Evolutionary conservation across 2,113 vertebrate species (phyloP), one percentile per base, ranked within the genome.

Genomic region (Equus przewalskii): DNA sequence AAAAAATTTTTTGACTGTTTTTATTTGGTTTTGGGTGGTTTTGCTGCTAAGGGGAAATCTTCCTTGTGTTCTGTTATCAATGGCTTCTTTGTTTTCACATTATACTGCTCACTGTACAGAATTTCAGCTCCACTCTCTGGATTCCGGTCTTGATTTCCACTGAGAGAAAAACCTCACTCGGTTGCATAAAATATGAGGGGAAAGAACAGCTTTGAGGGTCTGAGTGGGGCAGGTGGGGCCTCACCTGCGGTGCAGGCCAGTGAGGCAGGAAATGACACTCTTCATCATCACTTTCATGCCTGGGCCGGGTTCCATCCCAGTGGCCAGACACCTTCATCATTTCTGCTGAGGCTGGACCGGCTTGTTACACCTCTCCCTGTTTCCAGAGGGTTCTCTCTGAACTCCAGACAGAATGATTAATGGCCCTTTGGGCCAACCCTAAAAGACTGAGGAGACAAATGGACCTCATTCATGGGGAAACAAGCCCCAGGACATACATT

Each of bases 381-480:
- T 95, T 91, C 96, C 33, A 14, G 82, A 79, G 58, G 69, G 28
- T 73, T 86, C 85, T 83, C 73, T 44, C 12, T 72, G 91, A 94
- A 80, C 85, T 86, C 84, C 65, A 28, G 89, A 96, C 94, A 96
- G 87, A 92, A 97, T 96, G 97, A 98, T 96, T 41, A 94, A 98
- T 97, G 85, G 70, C 60, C 15, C 76, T 80, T 82, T 75, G 76
- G 87, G 94, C 67, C 86, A 82, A 91, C 90, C 86, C 72, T 84
- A 80, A 70, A 89, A 92, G 76, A 96, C 80, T 9, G 51, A 80
- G 58, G 75, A 98, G 97, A 97, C 90, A 97, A 97, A 98, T 98
- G 75, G 75, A 56, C 84, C 94, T 94, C 93, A 49, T 96, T 97
- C 96, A 6, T 64, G 62, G 75, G 46, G 67, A 98, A 96, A 73